These are phyloP conservation scores for Halcyon badia DNA, from an alignment of 2,797 vertebrate genomes.

Conservation along the genomic window DNA sequence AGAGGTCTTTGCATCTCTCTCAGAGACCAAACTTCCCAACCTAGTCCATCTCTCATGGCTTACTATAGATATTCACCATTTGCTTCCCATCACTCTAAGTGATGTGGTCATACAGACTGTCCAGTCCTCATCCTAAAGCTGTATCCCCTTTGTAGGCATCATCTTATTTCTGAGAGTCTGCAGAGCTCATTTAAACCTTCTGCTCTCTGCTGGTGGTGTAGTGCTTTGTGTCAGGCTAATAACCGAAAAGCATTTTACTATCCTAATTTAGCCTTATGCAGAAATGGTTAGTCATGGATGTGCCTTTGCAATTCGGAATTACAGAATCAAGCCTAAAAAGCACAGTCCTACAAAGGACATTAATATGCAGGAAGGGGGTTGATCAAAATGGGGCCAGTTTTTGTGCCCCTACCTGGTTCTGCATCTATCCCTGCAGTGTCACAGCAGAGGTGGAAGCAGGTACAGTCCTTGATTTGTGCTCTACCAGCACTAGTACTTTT, in stretches of 20 bases:
- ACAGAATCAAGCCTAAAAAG: background rate
- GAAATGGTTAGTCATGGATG: background rate
- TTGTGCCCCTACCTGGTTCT: fast-evolving
- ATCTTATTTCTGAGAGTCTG: background rate
- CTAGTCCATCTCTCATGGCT: background rate
- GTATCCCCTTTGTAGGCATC: background rate
- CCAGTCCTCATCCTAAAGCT: background rate
- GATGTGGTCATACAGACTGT: background rate
- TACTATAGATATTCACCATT: background rate
- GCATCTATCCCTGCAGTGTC: background rate
- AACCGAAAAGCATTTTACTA: background rate
- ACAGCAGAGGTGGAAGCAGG: background rate
- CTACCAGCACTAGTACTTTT: background rate
- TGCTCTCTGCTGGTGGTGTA: constrained; percentile 18
- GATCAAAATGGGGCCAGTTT: background rate
- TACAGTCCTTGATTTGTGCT: background rate
- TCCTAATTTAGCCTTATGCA: background rate
- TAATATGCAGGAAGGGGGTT: background rate
- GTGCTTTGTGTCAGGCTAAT: background rate
- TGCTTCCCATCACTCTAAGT: background rate
- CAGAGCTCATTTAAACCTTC: background rate
- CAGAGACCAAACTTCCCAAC: background rate
- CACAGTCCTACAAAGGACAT: background rate
- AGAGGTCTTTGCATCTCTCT: background rate
- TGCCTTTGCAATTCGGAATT: background rate